Evolutionary conservation across 2,888 invertebrate species (phyloP).

Genomic region (Eilema depressum): DNA sequence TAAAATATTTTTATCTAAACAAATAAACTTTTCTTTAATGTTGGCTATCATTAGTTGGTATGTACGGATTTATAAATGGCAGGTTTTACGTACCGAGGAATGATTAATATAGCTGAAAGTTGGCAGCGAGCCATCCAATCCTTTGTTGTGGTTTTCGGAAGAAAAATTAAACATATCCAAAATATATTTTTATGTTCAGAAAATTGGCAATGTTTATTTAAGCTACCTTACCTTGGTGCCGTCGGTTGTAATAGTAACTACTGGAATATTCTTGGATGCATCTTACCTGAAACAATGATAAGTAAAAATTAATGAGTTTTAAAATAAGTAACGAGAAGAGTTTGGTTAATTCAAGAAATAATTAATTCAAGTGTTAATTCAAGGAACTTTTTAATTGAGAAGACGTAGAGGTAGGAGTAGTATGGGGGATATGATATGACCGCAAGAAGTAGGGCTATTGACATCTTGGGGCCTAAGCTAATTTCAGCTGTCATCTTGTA

Average conservation of each 20-base stretch:
- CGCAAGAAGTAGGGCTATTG: neutral
- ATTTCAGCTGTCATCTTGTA: no score
- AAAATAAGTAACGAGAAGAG: constrained; percentile 8
- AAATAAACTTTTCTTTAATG: constrained; percentile 51
- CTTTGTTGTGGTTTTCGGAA: constrained; percentile 69
- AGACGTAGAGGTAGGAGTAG: neutral
- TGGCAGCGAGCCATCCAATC: constrained; percentile 71
- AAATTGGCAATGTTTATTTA: constrained; percentile 10
- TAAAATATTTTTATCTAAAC: constrained; percentile 39
- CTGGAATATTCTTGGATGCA: neutral
- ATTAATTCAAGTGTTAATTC: neutral
- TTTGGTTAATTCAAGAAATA: constrained; percentile 24
- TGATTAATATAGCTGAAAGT: constrained; percentile 74
- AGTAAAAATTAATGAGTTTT: constrained; percentile 26
- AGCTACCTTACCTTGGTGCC: constrained; percentile 22
- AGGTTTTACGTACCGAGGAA: constrained; percentile 66
- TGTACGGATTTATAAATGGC: constrained; percentile 68
- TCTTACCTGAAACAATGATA: constrained; percentile 72
- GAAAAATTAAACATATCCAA: constrained; percentile 58
- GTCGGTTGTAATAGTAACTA: neutral
- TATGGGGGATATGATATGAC: neutral
- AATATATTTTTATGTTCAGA: constrained; percentile 39
- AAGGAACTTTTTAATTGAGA: neutral
- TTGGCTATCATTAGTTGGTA: constrained; percentile 58
- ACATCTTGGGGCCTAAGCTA: no score